These are phyloP conservation scores for Hylaea fasciaria DNA, from an alignment of 2,888 invertebrate species.

Conservation along the genomic window DNA sequence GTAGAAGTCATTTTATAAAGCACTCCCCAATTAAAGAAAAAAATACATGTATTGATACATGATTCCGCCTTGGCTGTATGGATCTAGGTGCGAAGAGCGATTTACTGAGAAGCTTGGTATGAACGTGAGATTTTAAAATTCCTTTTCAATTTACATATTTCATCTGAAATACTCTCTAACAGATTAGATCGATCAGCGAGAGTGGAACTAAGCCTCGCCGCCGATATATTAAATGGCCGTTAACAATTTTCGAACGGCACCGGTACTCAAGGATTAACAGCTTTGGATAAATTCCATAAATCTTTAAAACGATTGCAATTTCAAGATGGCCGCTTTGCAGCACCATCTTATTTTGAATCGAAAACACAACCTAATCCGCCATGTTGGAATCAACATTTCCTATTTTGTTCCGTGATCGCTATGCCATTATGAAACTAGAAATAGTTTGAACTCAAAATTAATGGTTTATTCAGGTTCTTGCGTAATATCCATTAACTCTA, in stretches of 20 bases:
- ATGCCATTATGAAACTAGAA: conserved; percentile 1
- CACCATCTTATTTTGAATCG: conserved; percentile 15
- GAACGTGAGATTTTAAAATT: too few relatives aligned
- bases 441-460: background rate
- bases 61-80: too few relatives aligned
- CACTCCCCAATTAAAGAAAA: too few relatives aligned
- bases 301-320: conserved; percentile 10
- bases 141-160: too few relatives aligned
- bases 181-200: conserved; percentile 21
- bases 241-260: conserved; percentile 42
- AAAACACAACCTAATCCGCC: background rate
- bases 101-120: too few relatives aligned
- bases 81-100: too few relatives aligned
- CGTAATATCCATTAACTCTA: conserved; percentile 13
- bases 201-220: conserved; percentile 34
- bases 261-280: conserved; percentile 30
- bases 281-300: conserved; percentile 11
- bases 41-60: too few relatives aligned
- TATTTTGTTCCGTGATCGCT: background rate
- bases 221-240: conserved; percentile 39
- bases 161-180: too few relatives aligned
- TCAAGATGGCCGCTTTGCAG: conserved; percentile 10
- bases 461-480: conserved; percentile 14
- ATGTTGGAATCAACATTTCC: too few relatives aligned
- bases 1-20: too few relatives aligned